Evolutionary conservation across 2,113 vertebrate species (phyloP).

Genomic region (Muntiacus muntjak): DNA sequence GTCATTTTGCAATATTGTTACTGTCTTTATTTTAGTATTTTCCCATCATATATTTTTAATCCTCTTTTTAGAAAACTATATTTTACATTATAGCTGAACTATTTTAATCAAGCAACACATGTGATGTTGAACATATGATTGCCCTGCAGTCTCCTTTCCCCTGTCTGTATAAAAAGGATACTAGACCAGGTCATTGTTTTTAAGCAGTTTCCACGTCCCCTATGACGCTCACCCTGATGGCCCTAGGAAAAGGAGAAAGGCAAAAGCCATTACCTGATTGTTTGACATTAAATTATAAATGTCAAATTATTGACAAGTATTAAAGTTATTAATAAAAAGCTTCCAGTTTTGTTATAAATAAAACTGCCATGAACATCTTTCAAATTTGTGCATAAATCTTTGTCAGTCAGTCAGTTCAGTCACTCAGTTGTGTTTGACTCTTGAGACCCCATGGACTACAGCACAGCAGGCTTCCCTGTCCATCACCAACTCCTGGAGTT

Average conservation of each 20-base stretch:
- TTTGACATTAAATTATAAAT: conserved; percentile 30
- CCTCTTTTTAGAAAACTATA: neutral
- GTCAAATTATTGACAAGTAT: neutral
- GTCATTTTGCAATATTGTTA: neutral
- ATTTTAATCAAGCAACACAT: neutral
- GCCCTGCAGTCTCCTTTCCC: neutral
- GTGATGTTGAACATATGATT: neutral
- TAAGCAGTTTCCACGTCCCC: neutral
- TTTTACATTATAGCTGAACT: neutral
- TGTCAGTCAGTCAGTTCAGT: neutral
- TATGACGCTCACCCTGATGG: neutral
- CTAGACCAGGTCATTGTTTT: neutral
- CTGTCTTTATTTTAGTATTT: conserved; percentile 18
- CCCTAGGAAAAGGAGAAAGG: neutral
- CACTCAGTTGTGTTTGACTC: neutral
- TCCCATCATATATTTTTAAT: neutral
- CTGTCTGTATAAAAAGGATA: neutral
- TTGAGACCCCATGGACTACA: neutral
- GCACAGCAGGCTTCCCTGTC: neutral
- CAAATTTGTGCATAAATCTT: neutral
- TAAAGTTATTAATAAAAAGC: neutral
- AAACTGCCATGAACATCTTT: neutral
- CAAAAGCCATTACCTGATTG: neutral
- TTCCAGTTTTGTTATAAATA: neutral
- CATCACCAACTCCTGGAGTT: neutral